A percentile compares a stretch with the other conserved stretches of the same genome.
Evolutionary conservation across 2,888 invertebrate genomes (phyloP).

Genomic region (Pseudeuparius sepicola): DNA sequence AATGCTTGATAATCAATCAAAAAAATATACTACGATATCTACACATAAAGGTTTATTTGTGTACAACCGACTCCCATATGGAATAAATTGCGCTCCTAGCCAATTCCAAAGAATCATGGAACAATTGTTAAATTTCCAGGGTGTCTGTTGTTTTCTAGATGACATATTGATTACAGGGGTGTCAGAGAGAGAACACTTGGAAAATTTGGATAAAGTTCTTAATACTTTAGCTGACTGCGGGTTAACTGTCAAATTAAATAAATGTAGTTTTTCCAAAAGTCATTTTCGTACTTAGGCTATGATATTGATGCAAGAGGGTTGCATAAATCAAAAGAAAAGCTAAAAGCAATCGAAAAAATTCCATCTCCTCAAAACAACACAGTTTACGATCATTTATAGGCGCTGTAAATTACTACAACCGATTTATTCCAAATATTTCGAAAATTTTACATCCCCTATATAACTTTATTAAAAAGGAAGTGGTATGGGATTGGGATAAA

Average conservation of each 20-base stretch:
- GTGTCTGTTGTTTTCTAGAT: slow-evolving; percentile 11
- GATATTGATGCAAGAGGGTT: neutral
- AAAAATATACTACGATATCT: slow-evolving; percentile 16
- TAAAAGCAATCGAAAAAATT: slow-evolving; percentile 2
- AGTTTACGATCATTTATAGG: slow-evolving; percentile 5
- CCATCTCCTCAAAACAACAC: slow-evolving; percentile 1
- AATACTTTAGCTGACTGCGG: neutral
- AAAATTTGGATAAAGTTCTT: neutral
- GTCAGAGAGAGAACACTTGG: neutral
- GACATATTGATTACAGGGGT: slow-evolving; percentile 15
- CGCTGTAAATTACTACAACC: slow-evolving; percentile 4
- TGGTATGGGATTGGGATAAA: slow-evolving; percentile 1
- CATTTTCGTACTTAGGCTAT: neutral
- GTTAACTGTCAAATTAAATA: neutral
- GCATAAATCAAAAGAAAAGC: neutral
- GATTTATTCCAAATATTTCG: slow-evolving; percentile 5
- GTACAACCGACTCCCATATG: slow-evolving; percentile 19
- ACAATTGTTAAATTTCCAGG: slow-evolving; percentile 13
- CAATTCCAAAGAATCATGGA: slow-evolving; percentile 21
- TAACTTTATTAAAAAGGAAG: slow-evolving; percentile 6
- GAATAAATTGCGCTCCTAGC: slow-evolving; percentile 14
- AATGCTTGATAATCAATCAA: no score
- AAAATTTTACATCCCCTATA: slow-evolving; percentile 2
- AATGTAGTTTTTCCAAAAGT: slow-evolving; percentile 3
- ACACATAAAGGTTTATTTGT: no score